Base-by-base conservation (phyloP, 2,797 vertebrate species). In the Gorsachius magnificus region DNA sequence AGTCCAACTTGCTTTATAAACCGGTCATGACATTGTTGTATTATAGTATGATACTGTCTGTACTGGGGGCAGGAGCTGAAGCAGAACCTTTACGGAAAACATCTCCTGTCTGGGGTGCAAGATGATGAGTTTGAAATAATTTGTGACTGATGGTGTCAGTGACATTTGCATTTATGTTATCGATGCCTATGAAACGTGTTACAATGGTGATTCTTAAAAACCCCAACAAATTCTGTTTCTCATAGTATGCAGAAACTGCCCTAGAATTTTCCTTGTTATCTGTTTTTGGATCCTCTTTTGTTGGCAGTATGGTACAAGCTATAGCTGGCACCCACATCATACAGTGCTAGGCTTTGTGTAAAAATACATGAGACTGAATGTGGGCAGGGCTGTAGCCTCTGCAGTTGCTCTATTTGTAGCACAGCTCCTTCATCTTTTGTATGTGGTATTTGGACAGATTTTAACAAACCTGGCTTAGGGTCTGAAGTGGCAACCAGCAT, bases 351-450 rank as follows among this genome's bases (percentile, higher is more conserved):
- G 91, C 94, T 94, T 95, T 87, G 87, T 93, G 87, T 96, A 93
- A 95, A 97, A 95, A 95, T 87, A 90, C 82, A 53, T 1, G 17
- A 6, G 79, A 63, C 71, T 26, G 63, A 74, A 83, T 88, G 93
- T 96, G 80, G 94, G 93, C 81, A 93, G 66, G 85, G 85, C 96
- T 2, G 0, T 69, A 94, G 85, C 74, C 89, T 93, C 96, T 97
- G 95, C 94, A 90, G 85, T 95, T 96, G 91, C 81, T 94, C 65
- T 94, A 35, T 96, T 97, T 96, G 95, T 95, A 85, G 96, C 89
- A 84, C 12, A 43, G 76, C n/a, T 91, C 66, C 72, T 94, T 92
- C 94, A 33, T 88, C 80, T 95, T 90, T 79, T 69, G 13, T 91
- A 16, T 72, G 53, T 43, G 66, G 19, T 93, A 53, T 79, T 90